Percentiles rank a stretch among this genome's conserved stretches.
These are phyloP conservation scores for Petrocephalus sullivani DNA, from an alignment of 2,797 vertebrate genomes.

Conservation along the genomic window DNA sequence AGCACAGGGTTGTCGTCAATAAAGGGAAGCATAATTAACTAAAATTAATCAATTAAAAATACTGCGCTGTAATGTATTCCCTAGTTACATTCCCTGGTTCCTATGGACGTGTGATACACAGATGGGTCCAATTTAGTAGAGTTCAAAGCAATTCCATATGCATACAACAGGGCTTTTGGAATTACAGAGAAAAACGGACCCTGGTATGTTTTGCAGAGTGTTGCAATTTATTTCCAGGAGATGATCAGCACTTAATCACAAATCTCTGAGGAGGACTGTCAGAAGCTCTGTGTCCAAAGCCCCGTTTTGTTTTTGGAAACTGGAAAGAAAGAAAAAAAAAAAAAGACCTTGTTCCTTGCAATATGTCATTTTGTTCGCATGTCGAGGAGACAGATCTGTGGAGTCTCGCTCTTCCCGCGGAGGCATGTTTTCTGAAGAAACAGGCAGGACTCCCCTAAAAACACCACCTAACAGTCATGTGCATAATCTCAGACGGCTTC, in stretches of 20 bases:
- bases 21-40: neutral
- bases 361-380: neutral
- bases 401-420: neutral
- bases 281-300: neutral
- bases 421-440: neutral
- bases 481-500: neutral
- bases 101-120: neutral
- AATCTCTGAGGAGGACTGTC: conserved; percentile 1
- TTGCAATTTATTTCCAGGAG: neutral
- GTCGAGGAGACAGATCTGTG: neutral
- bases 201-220: conserved; percentile 1
- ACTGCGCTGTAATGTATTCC: neutral
- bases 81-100: neutral
- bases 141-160: neutral
- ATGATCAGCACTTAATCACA: neutral
- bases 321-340: neutral
- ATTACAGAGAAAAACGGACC: neutral
- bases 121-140: neutral
- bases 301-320: neutral
- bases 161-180: neutral
- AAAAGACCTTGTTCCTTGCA: neutral
- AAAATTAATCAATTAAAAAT: neutral
- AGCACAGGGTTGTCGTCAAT: neutral
- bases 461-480: neutral
- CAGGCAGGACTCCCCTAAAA: neutral